Base-by-base conservation (phyloP, 2,797 vertebrate species). In the Pogoniulus pusillus region DNA sequence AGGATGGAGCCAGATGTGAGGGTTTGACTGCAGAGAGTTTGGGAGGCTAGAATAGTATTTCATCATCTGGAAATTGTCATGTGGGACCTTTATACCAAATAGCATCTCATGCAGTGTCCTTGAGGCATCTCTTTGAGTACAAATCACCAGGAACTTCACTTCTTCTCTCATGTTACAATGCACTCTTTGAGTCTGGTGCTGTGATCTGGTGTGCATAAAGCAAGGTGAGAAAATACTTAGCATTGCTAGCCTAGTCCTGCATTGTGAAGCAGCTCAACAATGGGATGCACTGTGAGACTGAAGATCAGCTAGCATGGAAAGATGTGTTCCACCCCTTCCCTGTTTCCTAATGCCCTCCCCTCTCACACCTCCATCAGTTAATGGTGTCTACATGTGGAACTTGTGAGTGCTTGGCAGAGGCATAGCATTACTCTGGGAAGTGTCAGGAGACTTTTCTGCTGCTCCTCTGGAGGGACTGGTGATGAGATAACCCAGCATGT, bases 111-210 rank as follows among this genome's bases (percentile, higher is more conserved):
- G 23, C 73, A 34, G 26, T 66, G 74, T n/a, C 53, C n/a, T 9
- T 39, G 47, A 68, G 51, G 80, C 59, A 59, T 91, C 93, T 94
- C 72, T 83, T 76, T 81, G 64, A 55, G 85, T 84, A 59, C 66
- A 62, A 35, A 70, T 68, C 53, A 66, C 65, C 32, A 54, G 57
- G 71, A 87, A 34, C n/a, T 87, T 86, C 59, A 26, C 76, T 74
- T 87, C 54, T 62, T 94, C 70, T 91, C 24, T 57, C 3, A 0
- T 65, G 34, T 83, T 32, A 86, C 95, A 95, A 85, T 87, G 82
- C 71, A 82, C 82, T 91, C 30, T 83, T 83, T 90, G 64, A 93
- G 82, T 85, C 78, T 74, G 87, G 82, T 95, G 82, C 93, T 94
- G 87, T 75, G 59, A 85, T 79, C 57, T 47, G 75, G 10, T 93